Percentiles rank a stretch among this genome's conserved stretches.
Conservation (phyloP, 2,888 invertebrate species). For the Malthinus flaveolus region DNA sequence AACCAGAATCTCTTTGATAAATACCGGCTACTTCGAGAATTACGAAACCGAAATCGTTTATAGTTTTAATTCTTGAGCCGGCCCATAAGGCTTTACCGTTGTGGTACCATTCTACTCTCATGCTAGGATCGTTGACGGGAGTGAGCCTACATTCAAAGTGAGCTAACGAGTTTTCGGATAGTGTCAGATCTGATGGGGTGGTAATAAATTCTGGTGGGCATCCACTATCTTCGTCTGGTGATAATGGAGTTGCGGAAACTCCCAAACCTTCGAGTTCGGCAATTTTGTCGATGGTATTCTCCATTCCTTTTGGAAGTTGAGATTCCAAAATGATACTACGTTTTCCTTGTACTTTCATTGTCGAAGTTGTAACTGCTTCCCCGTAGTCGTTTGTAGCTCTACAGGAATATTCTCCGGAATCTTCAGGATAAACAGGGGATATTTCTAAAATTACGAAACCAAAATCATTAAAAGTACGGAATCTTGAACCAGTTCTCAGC, state of each 20-base stretch:
- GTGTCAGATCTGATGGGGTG: conserved; percentile 79
- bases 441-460: conserved; percentile 97
- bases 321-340: conserved; percentile 90
- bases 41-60: conserved; percentile 96
- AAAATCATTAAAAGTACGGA: conserved; percentile 97
- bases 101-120: conserved; percentile 97
- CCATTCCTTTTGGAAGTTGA: conserved; percentile 91
- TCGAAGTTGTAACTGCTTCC: conserved; percentile 86
- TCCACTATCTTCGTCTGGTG: conserved; percentile 80
- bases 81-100: conserved; percentile 92
- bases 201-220: conserved; percentile 91
- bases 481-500: conserved; percentile 84
- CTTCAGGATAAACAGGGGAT: conserved; percentile 95
- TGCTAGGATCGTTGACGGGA: conserved; percentile 89
- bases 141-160: conserved; percentile 90
- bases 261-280: conserved; percentile 89
- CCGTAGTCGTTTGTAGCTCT: conserved; percentile 87
- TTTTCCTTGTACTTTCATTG: conserved; percentile 90
- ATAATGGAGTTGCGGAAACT: conserved; percentile 65
- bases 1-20: conserved; percentile 89
- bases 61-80: conserved; percentile 91
- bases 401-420: conserved; percentile 90
- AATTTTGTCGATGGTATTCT: conserved; percentile 90
- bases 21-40: conserved; percentile 95
- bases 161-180: conserved; percentile 85